Base-by-base conservation (phyloP, 2,113 vertebrate genomes). In the Stigmatopora nigra region DNA sequence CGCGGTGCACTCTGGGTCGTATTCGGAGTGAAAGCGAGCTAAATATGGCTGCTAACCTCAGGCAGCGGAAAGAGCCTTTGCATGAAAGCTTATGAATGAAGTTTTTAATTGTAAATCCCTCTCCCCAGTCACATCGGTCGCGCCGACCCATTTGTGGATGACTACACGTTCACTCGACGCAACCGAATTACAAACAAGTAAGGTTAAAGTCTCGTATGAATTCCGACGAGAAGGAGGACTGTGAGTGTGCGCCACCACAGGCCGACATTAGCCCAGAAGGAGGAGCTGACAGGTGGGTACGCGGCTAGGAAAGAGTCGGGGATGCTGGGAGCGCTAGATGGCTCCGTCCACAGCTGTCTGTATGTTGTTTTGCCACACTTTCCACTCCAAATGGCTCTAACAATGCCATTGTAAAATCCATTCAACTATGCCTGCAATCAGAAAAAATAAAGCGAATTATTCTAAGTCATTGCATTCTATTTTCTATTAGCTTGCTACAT, bases 171-270 rank as follows among this genome's bases (percentile, higher is more conserved):
- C 70, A 72, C 65, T 44, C 57, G 74, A 76, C 78, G 74, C 79
- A 65, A 55, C 71, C 67, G 78, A 36, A 77, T 80, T 49, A 69
- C 75, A 64, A 76, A 84, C 86, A 75, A 70, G 76, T 22, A 84
- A 72, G 84, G 84, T 88, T 44, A 82, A 82, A 87, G 87, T 86
- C 81, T 88, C 90, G 90, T 88, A 91, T 91, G 89, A 90, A 88
- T 91, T 67, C 90, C 89, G 90, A 90, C 79, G 84, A 90, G 86
- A 79, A 90, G 78, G 83, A 88, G 86, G 86, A 89, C 85, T 88
- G 89, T 88, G 87, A 91, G 90, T 90, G 90, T 90, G 86, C 89
- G 88, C 87, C 88, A 87, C 86, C 89, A 85, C 88, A 89, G 90
- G 90, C 90, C 86, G 82, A 89, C 78, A 76, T 71, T 9, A 84